phyloP scores from a whole-genome alignment of 2,888 invertebrate species.

The Arctia plantaginis region DNA sequence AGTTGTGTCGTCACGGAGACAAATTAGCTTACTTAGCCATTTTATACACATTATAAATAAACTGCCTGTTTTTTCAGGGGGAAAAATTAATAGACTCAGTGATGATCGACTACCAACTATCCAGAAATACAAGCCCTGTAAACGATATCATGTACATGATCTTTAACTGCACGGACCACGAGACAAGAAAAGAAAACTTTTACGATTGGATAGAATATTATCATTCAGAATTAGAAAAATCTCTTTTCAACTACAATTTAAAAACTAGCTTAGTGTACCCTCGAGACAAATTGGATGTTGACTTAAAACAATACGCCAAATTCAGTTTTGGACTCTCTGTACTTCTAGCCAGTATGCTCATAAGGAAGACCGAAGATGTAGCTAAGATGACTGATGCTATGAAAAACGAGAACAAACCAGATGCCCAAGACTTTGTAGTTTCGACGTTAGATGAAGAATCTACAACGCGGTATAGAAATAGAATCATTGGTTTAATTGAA shows the following conservation, averaged over 20 bases:
- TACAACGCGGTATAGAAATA: slow-evolving; percentile 34
- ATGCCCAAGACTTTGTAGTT: slow-evolving; percentile 1
- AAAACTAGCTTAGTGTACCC: slow-evolving; percentile 50
- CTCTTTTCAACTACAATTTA: slow-evolving; percentile 46
- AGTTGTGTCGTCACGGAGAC: not conserved
- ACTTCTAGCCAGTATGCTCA: slow-evolving; percentile 36
- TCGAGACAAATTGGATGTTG: slow-evolving; percentile 50
- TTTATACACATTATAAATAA: not conserved
- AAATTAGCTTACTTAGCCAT: not conserved
- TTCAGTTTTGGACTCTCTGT: slow-evolving; percentile 38
- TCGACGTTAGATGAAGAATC: slow-evolving; percentile 34
- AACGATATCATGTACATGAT: slow-evolving; percentile 58
- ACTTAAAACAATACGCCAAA: slow-evolving; percentile 51
- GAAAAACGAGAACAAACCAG: slow-evolving; percentile 11
- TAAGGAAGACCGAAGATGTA: slow-evolving; percentile 49
- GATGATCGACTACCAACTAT: slow-evolving; percentile 65
- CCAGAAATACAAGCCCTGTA: slow-evolving; percentile 55
- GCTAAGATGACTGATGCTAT: slow-evolving; percentile 36
- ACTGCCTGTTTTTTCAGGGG: slow-evolving; percentile 50
- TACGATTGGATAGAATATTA: slow-evolving; percentile 59
- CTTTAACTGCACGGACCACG: slow-evolving; percentile 58
- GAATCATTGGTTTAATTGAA: slow-evolving; percentile 52
- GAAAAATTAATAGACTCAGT: slow-evolving; percentile 48
- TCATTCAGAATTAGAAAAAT: slow-evolving; percentile 49
- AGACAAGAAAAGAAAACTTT: slow-evolving; percentile 51